Conservation (phyloP, 53 echinoderm and acorn worm genomes). For the Echinometra lucunter region DNA sequence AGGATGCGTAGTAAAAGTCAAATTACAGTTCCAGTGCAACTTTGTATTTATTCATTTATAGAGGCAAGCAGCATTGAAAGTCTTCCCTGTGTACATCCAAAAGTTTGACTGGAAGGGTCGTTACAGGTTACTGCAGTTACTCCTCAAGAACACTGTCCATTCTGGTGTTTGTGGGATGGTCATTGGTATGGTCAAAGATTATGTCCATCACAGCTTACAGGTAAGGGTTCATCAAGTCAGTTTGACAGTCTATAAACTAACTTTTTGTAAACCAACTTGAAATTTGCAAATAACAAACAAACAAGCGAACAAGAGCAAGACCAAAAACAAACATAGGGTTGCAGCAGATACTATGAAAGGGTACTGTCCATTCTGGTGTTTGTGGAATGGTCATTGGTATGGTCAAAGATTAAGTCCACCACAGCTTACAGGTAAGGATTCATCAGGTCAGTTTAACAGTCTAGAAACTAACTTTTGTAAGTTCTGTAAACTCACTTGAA, state of each 20-base stretch:
- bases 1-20: background rate
- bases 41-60: slow-evolving; percentile 56
- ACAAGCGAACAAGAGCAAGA: too few relatives aligned
- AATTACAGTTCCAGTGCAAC: background rate
- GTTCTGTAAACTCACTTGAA: too few relatives aligned
- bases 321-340: slow-evolving; percentile 64
- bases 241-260: too few relatives aligned
- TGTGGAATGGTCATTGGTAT: slow-evolving; percentile 85
- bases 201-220: slow-evolving; percentile 79
- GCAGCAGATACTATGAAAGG: slow-evolving; percentile 72
- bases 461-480: too few relatives aligned
- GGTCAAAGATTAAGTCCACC: slow-evolving; percentile 83
- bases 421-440: slow-evolving; percentile 77
- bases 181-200: slow-evolving; percentile 87
- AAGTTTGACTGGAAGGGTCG: slow-evolving; percentile 94
- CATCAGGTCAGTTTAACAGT: too few relatives aligned
- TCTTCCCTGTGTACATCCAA: slow-evolving; percentile 80
- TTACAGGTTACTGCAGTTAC: slow-evolving; percentile 82
- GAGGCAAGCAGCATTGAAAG: slow-evolving; percentile 78
- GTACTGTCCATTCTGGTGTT: slow-evolving; percentile 82
- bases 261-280: too few relatives aligned
- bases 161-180: slow-evolving; percentile 85
- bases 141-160: slow-evolving; percentile 77
- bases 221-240: slow-evolving; percentile 24
- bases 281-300: too few relatives aligned